Evolutionary conservation across 2,113 vertebrate genomes (phyloP), one percentile per base, ranked within the genome.

Genomic region (Vidua macroura): DNA sequence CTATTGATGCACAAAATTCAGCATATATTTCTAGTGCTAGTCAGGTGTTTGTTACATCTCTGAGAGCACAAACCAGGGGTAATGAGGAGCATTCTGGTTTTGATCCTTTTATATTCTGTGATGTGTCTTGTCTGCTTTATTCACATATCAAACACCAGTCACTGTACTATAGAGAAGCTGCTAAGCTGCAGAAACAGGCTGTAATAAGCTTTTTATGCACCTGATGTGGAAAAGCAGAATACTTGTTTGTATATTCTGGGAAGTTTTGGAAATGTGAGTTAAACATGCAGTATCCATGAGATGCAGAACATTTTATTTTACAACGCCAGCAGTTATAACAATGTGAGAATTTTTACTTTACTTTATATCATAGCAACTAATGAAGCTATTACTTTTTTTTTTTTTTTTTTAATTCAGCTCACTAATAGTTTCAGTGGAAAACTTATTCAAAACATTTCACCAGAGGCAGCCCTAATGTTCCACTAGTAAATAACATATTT

Each of bases 361-460:
- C 80, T 91, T 90, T 72, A 82, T 96, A 90, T 92, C 96, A 73
- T 92, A 95, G 96, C 94, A 94, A 95, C 93, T 92, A 88, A 81
- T 66, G 46, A 95, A 85, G 28, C 39, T 19, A 53, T 68, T 41
- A 67, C 14, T 39, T 89, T 69, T 43, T 89, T 69, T 89, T n/a
- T n/a, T n/a, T n/a, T 69, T 92, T 88, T 84, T 60, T 92, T 58
- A 92, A 95, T 94, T 93, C 59, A 91, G 58, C 35, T 92, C 35
- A 31, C 37, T 67, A 56, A 86, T 79, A 51, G 92, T 86, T 96
- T 94, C 84, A 70, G 58, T 22, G 10, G 53, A 91, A 93, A 91
- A 92, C 89, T 93, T 93, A 87, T 64, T 79, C 89, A 87, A 76
- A 95, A 87, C n/a, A 83, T 66, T 96, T 79, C 74, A 89, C 46